Base-by-base conservation (phyloP, 2,113 vertebrate genomes). In the Eira barbara region DNA sequence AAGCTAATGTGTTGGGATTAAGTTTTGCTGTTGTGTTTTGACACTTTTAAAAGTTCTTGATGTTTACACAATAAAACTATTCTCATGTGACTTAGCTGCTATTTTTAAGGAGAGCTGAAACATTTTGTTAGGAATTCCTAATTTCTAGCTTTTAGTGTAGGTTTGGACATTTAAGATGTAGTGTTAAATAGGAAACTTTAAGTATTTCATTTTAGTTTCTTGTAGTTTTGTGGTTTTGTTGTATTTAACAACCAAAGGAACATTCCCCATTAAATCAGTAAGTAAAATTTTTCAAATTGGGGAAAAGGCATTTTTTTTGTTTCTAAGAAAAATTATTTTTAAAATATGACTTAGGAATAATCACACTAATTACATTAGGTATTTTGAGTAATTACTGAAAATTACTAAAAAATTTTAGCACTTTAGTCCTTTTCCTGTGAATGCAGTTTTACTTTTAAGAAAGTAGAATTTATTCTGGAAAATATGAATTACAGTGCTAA, bases 31-130 rank as follows among this genome's bases (percentile, higher is more conserved):
- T 97, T 97, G 86, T 96, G 45, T 97, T 98, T 97, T 96, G 81
- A 92, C 7, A 97, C 39, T 95, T 89, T 98, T 59, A 27, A 96
- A 91, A 91, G 65, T 69, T 89, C 0, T 95, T 96, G 0, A 95
- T 98, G 98, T 99, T 98, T 99, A 98, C 97, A 86, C 96, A 76
- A 49, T 96, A 97, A 93, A 63, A 96, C 65, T 98, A 52, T 98
- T 98, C 96, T 97, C 88, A 52, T 57, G 88, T 98, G 95, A 97
- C 23, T 98, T 98, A 98, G 93, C 97, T 98, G 96, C 97, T 98
- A 39, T 97, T 97, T 83, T 97, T 98, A 94, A 97, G 91, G 65
- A 96, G 63, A 97, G 88, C 39, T 82, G 61, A 97, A 89, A 92
- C 55, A 96, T 98, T 94, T 97, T 98, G 97, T 98, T 98, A 97